Conservation (phyloP, 2,797 vertebrate species). For the Artibeus jamaicensis region DNA sequence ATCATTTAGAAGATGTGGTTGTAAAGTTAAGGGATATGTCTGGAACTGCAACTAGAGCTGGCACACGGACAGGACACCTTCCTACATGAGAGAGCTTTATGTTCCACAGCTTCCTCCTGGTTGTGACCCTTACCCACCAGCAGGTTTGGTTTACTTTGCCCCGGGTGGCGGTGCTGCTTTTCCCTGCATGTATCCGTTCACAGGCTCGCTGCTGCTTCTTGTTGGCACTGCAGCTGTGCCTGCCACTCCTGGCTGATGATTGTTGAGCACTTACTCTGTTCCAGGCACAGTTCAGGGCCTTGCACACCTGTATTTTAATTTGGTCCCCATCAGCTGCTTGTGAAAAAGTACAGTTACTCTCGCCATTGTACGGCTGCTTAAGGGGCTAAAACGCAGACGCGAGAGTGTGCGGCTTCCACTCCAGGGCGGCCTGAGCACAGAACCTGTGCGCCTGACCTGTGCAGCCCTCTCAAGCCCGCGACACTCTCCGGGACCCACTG, state of each 20-base stretch:
- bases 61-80: fast-evolving
- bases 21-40: background rate
- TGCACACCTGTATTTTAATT: background rate
- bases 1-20: background rate
- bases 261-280: background rate
- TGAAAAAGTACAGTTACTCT: background rate
- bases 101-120: background rate
- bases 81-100: fast-evolving
- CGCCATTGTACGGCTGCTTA: background rate
- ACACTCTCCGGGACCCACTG: background rate
- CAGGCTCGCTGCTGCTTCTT: background rate
- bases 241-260: fast-evolving
- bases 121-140: background rate
- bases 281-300: background rate
- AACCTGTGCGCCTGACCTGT: background rate
- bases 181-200: background rate
- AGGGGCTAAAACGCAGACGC: background rate
- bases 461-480: fast-evolving
- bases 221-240: fast-evolving
- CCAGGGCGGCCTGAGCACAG: background rate
- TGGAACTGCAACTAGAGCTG: background rate
- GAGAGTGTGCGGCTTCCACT: too few relatives aligned
- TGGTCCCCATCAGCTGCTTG: background rate
- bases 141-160: background rate
- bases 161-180: background rate